phyloP scores from a whole-genome alignment of 2,797 vertebrate genomes.

The Sebastiscus albofasciatus region DNA sequence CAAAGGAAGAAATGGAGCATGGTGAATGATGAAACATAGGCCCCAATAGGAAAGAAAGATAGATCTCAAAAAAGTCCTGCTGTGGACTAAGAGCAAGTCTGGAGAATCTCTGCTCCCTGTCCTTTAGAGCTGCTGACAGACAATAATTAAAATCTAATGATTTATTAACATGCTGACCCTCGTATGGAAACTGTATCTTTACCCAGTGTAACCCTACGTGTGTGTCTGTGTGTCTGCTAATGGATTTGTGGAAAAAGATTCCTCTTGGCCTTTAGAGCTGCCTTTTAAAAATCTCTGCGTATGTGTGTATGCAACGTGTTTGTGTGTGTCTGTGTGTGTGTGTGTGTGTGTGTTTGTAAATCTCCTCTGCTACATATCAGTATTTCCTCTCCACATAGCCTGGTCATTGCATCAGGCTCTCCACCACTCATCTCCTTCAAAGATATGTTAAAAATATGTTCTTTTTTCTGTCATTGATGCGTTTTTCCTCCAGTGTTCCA shows the following conservation, averaged over 20 bases:
- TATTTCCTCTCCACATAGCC: conserved; percentile 56
- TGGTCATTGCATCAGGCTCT: conserved; percentile 62
- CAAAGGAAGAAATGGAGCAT: conserved; percentile 6
- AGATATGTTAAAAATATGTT: neutral
- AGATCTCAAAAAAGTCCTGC: conserved; percentile 44
- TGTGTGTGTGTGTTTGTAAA: conserved; percentile 12
- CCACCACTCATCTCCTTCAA: conserved; percentile 3
- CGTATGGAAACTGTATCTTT: conserved; percentile 81
- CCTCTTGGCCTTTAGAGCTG: conserved; percentile 67
- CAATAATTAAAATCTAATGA: conserved; percentile 86
- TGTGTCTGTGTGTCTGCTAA: conserved; percentile 63
- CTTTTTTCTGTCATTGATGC: neutral
- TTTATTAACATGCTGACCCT: conserved; percentile 81
- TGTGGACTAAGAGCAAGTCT: conserved; percentile 70
- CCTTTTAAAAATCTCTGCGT: conserved; percentile 44
- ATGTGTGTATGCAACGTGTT: neutral
- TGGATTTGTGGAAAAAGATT: conserved; percentile 78
- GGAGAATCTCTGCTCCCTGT: conserved; percentile 79
- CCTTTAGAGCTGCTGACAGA: conserved; percentile 78
- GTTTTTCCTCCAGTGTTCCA: neutral
- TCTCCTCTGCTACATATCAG: conserved; percentile 50
- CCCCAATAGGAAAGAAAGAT: conserved; percentile 22
- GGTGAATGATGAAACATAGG: conserved; percentile 50
- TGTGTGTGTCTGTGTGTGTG: conserved; percentile 2
- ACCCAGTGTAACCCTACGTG: conserved; percentile 37